Conservation (phyloP, 1,140 invertebrate genomes). For the Bursaphelenchus mucronatus region DNA sequence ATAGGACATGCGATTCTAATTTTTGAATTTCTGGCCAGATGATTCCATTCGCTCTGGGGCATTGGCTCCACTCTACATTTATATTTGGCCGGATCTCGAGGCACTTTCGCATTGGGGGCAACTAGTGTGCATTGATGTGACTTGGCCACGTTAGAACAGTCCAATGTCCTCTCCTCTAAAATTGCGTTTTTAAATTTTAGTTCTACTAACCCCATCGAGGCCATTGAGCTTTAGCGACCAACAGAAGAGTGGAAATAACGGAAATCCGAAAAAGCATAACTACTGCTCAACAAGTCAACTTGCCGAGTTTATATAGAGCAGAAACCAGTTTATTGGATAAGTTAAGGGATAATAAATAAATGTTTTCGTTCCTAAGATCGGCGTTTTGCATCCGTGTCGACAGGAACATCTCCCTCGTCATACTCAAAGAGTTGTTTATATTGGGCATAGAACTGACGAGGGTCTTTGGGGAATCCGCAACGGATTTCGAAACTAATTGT, state of each 20-base stretch:
- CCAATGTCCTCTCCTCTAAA: conserved; percentile 35
- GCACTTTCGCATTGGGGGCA: conserved; percentile 24
- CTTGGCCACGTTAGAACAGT: conserved; percentile 16
- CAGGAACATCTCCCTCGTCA: conserved; percentile 33
- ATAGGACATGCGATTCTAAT: conserved; percentile 48
- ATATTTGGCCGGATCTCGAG: conserved; percentile 27
- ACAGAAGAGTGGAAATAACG: conserved; percentile 1
- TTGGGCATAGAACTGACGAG: conserved; percentile 49
- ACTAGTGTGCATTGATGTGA: conserved; percentile 23
- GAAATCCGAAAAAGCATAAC: neutral
- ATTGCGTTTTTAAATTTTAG: neutral
- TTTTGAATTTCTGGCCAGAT: conserved; percentile 37
- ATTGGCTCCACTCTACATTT: conserved; percentile 37
- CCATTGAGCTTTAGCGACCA: conserved; percentile 25
- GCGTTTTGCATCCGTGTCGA: conserved; percentile 13
- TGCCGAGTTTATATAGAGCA: neutral
- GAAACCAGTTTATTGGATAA: too few species aligned
- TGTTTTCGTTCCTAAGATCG: conserved; percentile 5
- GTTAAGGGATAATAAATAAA: conserved; percentile 1
- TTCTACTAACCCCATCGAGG: conserved; percentile 28
- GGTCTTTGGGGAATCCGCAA: conserved; percentile 55
- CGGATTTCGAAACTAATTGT: conserved; percentile 54
- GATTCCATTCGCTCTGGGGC: conserved; percentile 45
- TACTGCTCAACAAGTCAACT: too few species aligned
- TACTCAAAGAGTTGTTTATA: conserved; percentile 56